phyloP scores from a whole-genome alignment of 1,140 invertebrate species.

The Dinoponera quadriceps region DNA sequence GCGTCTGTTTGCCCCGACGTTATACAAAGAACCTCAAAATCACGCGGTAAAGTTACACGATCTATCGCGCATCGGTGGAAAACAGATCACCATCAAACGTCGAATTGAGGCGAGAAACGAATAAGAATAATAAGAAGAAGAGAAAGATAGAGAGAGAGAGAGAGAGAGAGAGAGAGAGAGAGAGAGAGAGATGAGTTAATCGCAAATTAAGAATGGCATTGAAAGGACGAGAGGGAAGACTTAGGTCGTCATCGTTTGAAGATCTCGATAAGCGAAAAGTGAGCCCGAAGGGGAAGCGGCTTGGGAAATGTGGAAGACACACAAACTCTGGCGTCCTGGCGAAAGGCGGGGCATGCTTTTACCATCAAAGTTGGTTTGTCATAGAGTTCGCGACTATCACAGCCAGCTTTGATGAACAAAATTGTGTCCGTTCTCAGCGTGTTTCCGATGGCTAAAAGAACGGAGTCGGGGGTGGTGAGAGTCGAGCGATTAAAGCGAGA shows the following conservation, averaged over 20 bases:
- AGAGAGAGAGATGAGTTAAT: neutral
- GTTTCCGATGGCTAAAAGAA: slow-evolving; percentile 2
- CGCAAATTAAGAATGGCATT: slow-evolving; percentile 8
- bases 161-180: neutral
- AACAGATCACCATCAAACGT: neutral
- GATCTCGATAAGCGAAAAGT: slow-evolving; percentile 25
- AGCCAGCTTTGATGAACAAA: slow-evolving; percentile 94
- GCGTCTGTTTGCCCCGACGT: slow-evolving; percentile 77
- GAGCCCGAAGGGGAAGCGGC: neutral
- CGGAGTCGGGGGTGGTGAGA: neutral
- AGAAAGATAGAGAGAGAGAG: neutral
- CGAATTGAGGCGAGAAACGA: slow-evolving; percentile 14
- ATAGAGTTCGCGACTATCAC: slow-evolving; percentile 91
- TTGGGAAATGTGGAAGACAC: neutral
- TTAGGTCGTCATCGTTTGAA: slow-evolving; percentile 21
- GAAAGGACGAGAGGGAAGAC: slow-evolving; percentile 21
- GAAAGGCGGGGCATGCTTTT: slow-evolving; percentile 83
- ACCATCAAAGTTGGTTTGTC: slow-evolving; percentile 92
- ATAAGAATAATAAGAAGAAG: slow-evolving; percentile 11
- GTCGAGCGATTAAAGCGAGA: slow-evolving; percentile 1
- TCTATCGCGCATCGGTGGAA: neutral
- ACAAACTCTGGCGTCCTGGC: neutral
- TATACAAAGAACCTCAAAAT: slow-evolving; percentile 10
- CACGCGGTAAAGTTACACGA: slow-evolving; percentile 8
- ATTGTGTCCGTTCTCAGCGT: slow-evolving; percentile 83